Conservation (phyloP, 2,888 invertebrate species). For the Epirrita christyi region DNA sequence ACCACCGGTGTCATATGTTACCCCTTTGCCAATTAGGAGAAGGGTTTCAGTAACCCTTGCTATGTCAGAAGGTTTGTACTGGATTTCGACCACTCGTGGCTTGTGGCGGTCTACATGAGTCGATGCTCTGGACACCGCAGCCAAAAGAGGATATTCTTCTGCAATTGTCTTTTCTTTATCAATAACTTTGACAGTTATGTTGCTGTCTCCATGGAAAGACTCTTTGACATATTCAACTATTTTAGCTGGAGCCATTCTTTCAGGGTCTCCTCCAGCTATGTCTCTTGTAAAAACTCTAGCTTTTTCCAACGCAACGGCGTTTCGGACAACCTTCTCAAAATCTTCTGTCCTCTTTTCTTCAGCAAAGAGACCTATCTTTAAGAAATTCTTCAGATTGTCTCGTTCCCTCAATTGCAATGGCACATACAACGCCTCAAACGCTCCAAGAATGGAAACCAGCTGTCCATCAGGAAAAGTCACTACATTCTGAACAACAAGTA, state of each 20-base stretch:
- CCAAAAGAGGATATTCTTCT: conserved; percentile 91
- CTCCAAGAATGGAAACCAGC: conserved; percentile 93
- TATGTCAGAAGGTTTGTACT: conserved; percentile 85
- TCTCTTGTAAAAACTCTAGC: conserved; percentile 84
- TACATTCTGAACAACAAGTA: conserved; percentile 89
- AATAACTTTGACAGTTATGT: conserved; percentile 87
- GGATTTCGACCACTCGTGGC: conserved; percentile 86
- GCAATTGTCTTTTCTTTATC: conserved; percentile 84
- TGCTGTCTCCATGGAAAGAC: conserved; percentile 84
- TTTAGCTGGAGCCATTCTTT: conserved; percentile 92
- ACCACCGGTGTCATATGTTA: conserved; percentile 93
- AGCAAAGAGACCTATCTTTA: conserved; percentile 86
- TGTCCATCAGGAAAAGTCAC: conserved; percentile 89
- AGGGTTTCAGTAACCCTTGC: conserved; percentile 87
- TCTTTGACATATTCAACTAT: conserved; percentile 91
- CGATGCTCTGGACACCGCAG: conserved; percentile 90
- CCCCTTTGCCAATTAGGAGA: conserved; percentile 94
- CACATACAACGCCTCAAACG: conserved; percentile 94
- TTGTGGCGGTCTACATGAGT: conserved; percentile 86
- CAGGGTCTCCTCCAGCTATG: conserved; percentile 92
- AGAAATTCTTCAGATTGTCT: conserved; percentile 84
- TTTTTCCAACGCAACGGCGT: conserved; percentile 87
- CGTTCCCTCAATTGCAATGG: conserved; percentile 91
- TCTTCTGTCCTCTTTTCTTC: conserved; percentile 82
- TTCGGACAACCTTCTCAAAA: conserved; percentile 83